A percentile compares a stretch with the other conserved stretches of the same genome.
These are phyloP conservation scores for Tipula helvola DNA, from an alignment of 2,888 invertebrate genomes.

Conservation along the genomic window DNA sequence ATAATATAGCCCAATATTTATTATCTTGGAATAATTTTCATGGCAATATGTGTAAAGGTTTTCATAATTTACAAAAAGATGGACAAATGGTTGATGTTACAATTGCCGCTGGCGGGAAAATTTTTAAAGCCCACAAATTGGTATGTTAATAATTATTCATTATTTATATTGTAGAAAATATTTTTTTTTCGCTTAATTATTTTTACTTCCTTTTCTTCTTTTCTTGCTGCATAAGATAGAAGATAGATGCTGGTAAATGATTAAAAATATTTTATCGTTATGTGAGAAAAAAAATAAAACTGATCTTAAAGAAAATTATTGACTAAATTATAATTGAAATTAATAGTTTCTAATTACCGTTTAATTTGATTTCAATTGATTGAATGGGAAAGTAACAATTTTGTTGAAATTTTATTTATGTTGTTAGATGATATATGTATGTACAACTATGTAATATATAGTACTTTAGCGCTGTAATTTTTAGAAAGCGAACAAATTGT, in stretches of 20 bases:
- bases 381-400: neutral
- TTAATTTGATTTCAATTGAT: neutral
- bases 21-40: conserved; percentile 65
- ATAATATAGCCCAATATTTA: conserved; percentile 38
- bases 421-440: neutral
- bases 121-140: conserved; percentile 60
- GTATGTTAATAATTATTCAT: conserved; percentile 27
- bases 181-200: neutral
- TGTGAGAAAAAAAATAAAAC: neutral
- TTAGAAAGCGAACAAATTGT: neutral
- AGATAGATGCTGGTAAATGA: neutral
- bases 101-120: conserved; percentile 55
- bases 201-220: neutral
- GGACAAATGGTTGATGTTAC: conserved; percentile 61
- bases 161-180: neutral
- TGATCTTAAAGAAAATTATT: neutral
- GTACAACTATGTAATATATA: neutral
- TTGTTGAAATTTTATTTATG: neutral
- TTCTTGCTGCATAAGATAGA: neutral
- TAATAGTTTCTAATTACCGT: neutral
- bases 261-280: neutral
- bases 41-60: conserved; percentile 58
- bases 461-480: neutral
- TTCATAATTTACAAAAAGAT: conserved; percentile 56
- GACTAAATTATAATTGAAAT: neutral